Conservation (phyloP, 2,888 invertebrate species). For the Drosophila mimica region DNA sequence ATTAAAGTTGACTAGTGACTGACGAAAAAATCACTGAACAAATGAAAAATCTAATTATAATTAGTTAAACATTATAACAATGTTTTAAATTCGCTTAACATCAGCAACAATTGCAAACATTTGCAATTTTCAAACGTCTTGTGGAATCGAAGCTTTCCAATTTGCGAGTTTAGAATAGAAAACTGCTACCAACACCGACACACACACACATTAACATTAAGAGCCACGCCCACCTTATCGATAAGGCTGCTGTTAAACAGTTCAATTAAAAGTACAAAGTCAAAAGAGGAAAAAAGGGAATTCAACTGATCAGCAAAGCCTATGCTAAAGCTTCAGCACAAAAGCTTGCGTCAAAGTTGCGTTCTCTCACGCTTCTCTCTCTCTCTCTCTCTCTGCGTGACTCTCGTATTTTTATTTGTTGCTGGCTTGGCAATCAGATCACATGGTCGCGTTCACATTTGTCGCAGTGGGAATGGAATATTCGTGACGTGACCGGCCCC, state of each 20-base stretch:
- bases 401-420: constrained; percentile 1
- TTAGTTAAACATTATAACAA: background rate
- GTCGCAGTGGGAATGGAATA: constrained; percentile 58
- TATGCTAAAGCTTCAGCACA: constrained; percentile 25
- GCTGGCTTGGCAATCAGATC: constrained; percentile 57
- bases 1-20: constrained; percentile 43
- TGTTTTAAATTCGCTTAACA: background rate
- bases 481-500: constrained; percentile 55
- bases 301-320: constrained; percentile 9
- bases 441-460: constrained; percentile 62
- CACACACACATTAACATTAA: constrained; percentile 11
- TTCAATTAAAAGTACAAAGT: constrained; percentile 7
- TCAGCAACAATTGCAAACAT: background rate
- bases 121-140: background rate
- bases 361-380: background rate
- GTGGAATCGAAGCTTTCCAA: background rate
- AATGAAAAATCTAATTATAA: constrained; percentile 21
- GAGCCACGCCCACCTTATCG: constrained; percentile 18
- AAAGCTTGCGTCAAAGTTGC: constrained; percentile 31
- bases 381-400: background rate
- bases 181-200: constrained; percentile 27
- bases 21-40: constrained; percentile 40
- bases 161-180: background rate
- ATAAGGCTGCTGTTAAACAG: constrained; percentile 4
- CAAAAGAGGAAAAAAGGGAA: constrained; percentile 26